Evolutionary conservation across 1,140 invertebrate species (phyloP), one percentile per base, ranked within the genome.

Genomic region (Diabrotica undecimpunctata): DNA sequence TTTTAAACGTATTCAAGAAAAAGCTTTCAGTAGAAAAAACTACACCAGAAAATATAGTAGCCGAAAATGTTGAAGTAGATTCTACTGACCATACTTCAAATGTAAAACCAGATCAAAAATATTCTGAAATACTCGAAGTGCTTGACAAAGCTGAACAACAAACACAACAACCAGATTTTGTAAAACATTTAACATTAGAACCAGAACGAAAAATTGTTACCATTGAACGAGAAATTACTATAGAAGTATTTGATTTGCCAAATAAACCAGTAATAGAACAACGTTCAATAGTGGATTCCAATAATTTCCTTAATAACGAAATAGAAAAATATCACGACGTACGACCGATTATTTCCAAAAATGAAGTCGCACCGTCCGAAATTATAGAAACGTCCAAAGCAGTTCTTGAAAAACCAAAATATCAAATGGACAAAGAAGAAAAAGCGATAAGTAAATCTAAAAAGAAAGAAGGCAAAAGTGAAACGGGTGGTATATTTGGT

Each of bases 301-400:
- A 61, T 11, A 37, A 58, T 7, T 63, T 66, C 39, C 50, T 66
- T 37, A 54, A 12, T 37, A 54, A 37, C 54, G 65, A 66, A 66
- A 54, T 66, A 6, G 53, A 53, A n/a, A 66, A 46, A 10, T 62
- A 68, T 58, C 63, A 70, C 65, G 68, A 70, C 46, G 68, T 67
- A 9, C 39, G 41, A 55, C 68, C 70, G 52, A 58, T 52, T 51
- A 39, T 53, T 36, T 12, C 56, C 41, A 14, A 46, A 46, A 46
- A 5, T 6, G 56, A 52, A 61, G n/a, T 12, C 53, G 54, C 41
- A 46, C 5, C 41, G 3, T 10, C 8, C 8, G 41, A 46, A 46
- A 10, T n/a, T 4, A 46, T 5, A 46, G 5, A 8, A 46, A 46
- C 41, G n/a, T 8, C 41, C 39, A 46, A 63, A 46, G 38, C 36